These are phyloP conservation scores for Sialis fuliginosa DNA, from an alignment of 2,888 invertebrate species.

Conservation along the genomic window DNA sequence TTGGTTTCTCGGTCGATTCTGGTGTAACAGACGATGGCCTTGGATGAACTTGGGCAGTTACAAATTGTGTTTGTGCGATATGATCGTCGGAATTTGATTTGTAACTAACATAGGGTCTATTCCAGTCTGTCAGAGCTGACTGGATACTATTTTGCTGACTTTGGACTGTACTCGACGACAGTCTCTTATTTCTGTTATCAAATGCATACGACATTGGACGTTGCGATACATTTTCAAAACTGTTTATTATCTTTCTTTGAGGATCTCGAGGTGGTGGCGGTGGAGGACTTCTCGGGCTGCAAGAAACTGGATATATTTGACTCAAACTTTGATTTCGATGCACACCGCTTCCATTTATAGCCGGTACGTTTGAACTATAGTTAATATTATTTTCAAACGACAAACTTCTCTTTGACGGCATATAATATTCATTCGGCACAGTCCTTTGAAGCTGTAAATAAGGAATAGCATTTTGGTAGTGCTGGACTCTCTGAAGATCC, in stretches of 20 bases:
- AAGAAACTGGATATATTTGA: slow-evolving; percentile 12
- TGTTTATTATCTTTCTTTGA: slow-evolving; percentile 36
- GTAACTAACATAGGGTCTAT: slow-evolving; percentile 7
- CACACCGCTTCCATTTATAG: slow-evolving; percentile 6
- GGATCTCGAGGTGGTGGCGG: slow-evolving; percentile 68
- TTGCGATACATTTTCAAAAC: slow-evolving; percentile 19
- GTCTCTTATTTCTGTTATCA: slow-evolving; percentile 19
- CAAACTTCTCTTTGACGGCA: slow-evolving; percentile 3
- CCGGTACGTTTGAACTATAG: background rate
- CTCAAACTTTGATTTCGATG: slow-evolving; percentile 18
- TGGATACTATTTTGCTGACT: slow-evolving; percentile 7
- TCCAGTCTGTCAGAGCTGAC: slow-evolving; percentile 2
- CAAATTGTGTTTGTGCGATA: slow-evolving; percentile 15
- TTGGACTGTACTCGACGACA: background rate
- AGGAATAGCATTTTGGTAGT: background rate
- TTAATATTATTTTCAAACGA: slow-evolving; percentile 5
- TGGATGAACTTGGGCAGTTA: slow-evolving; percentile 15
- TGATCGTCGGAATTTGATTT: slow-evolving; percentile 24
- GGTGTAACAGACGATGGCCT: slow-evolving; percentile 25
- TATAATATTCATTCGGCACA: slow-evolving; percentile 3
- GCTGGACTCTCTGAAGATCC: background rate
- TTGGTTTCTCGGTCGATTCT: slow-evolving; percentile 14
- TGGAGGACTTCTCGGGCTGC: slow-evolving; percentile 32
- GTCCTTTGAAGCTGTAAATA: background rate
- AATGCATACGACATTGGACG: slow-evolving; percentile 36